Percentiles rank a stretch among this genome's conserved stretches.
phyloP scores from a whole-genome alignment of 2,888 invertebrate genomes.

The Pollenia labialis region DNA sequence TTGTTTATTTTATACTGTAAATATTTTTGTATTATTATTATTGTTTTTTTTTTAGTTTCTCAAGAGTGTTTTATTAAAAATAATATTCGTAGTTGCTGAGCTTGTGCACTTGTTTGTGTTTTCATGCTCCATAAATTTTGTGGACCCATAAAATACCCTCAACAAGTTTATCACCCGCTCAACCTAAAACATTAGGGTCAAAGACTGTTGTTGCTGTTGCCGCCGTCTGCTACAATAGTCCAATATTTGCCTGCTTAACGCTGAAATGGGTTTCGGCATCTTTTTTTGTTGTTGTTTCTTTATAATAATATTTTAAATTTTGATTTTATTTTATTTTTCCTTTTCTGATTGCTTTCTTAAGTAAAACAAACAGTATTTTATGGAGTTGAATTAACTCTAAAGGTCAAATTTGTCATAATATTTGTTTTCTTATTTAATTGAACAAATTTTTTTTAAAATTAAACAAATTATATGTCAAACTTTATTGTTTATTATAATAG shows the following conservation, averaged over 20 bases:
- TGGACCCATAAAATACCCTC: conserved; percentile 67
- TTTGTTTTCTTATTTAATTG: conserved; percentile 22
- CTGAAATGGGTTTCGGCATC: not conserved
- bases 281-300: not conserved
- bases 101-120: not conserved
- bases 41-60: conserved; percentile 3
- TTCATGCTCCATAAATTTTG: conserved; percentile 62
- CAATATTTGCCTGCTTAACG: conserved; percentile 21
- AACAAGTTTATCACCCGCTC: conserved; percentile 65
- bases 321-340: not conserved
- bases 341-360: conserved; percentile 33
- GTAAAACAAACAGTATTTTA: conserved; percentile 27
- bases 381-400: conserved; percentile 59
- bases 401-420: conserved; percentile 53
- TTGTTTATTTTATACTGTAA: conserved; percentile 20
- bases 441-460: conserved; percentile 25
- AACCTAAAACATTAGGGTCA: conserved; percentile 67
- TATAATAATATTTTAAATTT: conserved; percentile 3
- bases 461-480: conserved; percentile 53
- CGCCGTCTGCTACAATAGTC: not conserved
- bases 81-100: not conserved
- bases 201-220: conserved; percentile 40
- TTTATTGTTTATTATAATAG: conserved; percentile 5
- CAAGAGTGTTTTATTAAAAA: conserved; percentile 40
- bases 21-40: conserved; percentile 40